phyloP scores from a whole-genome alignment of 2,888 invertebrate genomes.

The Micoletzkya japonica region DNA sequence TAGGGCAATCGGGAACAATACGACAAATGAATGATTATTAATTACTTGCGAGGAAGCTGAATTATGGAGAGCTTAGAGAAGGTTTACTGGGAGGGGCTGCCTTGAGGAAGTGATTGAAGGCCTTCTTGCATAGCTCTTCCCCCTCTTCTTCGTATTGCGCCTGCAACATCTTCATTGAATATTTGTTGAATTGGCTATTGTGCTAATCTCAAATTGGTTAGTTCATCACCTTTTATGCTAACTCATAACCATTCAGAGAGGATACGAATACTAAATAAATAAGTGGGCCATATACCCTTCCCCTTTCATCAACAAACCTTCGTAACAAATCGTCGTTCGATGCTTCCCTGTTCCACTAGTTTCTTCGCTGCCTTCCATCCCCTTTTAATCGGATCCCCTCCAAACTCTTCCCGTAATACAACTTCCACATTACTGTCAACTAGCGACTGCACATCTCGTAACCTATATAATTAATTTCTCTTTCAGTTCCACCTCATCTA shows the following conservation, averaged over 20 bases:
- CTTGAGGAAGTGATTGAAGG: conserved; percentile 30
- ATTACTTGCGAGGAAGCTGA: no score
- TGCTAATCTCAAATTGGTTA: no score
- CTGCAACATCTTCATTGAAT: conserved; percentile 41
- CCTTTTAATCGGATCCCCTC: conserved; percentile 40
- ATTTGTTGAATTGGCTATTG: no score
- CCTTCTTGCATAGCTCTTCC: conserved; percentile 33
- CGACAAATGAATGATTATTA: no score
- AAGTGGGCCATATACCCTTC: no score
- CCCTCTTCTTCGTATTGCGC: conserved; percentile 52
- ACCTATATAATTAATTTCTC: conserved; percentile 26
- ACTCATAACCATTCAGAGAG: no score
- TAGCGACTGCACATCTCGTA: conserved; percentile 35
- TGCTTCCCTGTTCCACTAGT: conserved; percentile 12
- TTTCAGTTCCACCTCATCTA: background rate
- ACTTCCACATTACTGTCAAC: conserved; percentile 33
- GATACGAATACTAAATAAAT: no score
- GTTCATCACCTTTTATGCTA: no score
- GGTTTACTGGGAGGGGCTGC: no score
- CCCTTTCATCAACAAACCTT: no score
- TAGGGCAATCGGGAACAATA: no score
- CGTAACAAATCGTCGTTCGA: conserved; percentile 13
- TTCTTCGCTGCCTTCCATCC: conserved; percentile 41
- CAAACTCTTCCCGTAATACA: conserved; percentile 26
- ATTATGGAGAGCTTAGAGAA: no score